These are phyloP conservation scores for Diadophis punctatus DNA, from an alignment of 2,113 vertebrate species.

Conservation along the genomic window DNA sequence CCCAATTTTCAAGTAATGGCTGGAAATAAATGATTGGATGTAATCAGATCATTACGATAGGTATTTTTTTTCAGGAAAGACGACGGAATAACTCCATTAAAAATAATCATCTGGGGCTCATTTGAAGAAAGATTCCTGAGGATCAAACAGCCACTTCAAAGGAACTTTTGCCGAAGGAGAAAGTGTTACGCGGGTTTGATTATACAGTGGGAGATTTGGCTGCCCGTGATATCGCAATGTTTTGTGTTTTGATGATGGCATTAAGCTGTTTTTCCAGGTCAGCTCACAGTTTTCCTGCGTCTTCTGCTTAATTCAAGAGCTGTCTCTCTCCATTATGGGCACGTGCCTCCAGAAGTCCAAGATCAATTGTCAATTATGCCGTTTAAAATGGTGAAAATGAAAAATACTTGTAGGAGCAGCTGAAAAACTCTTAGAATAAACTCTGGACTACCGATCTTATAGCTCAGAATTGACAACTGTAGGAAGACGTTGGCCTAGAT, in stretches of 20 bases:
- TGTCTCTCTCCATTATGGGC: conserved; percentile 1
- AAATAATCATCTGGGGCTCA: conserved; percentile 28
- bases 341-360: neutral
- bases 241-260: neutral
- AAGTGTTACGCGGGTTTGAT: conserved; percentile 26
- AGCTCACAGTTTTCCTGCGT: accelerated
- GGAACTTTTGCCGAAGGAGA: conserved; percentile 17
- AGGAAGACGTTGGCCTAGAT: neutral
- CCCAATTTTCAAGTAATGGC: conserved; percentile 28
- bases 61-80: conserved; percentile 8
- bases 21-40: conserved; percentile 41
- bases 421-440: neutral
- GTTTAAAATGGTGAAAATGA: neutral
- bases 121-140: conserved; percentile 31
- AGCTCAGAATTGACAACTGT: neutral
- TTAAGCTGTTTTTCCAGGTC: conserved; percentile 30
- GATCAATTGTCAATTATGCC: conserved; percentile 8
- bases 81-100: neutral
- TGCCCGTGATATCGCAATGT: neutral
- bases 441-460: neutral
- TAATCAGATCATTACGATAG: conserved; percentile 22
- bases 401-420: neutral
- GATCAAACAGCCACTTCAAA: conserved; percentile 38
- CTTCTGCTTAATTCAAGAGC: conserved; percentile 23
- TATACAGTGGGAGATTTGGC: conserved; percentile 24